Evolutionary conservation across 2,888 invertebrate species (phyloP).

Genomic region (Apamea crenata): DNA sequence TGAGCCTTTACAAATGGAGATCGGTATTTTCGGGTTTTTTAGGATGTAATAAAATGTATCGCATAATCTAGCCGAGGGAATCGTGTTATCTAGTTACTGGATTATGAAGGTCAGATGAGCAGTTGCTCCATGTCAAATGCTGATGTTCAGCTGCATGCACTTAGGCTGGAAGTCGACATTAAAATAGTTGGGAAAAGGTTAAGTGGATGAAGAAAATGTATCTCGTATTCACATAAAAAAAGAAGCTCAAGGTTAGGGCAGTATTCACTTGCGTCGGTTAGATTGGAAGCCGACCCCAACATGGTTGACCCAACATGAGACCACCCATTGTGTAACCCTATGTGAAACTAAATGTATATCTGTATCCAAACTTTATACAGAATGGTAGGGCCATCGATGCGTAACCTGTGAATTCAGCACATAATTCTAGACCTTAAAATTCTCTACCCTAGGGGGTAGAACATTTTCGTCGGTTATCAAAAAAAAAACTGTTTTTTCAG

Average conservation of each 20-base stretch:
- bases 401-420: too few species aligned
- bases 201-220: too few species aligned
- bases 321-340: not conserved
- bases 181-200: not conserved
- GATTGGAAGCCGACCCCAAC: not conserved
- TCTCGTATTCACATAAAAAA: too few species aligned
- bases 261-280: not conserved
- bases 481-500: too few species aligned
- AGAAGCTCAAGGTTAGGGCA: too few species aligned
- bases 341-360: not conserved
- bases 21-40: conserved; percentile 40
- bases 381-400: too few species aligned
- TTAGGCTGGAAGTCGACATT: not conserved
- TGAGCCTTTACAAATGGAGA: conserved; percentile 53
- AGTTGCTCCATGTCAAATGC: not conserved
- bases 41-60: conserved; percentile 13
- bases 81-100: not conserved
- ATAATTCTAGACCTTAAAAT: too few species aligned
- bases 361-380: too few species aligned
- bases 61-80: too few species aligned
- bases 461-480: too few species aligned
- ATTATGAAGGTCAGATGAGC: too few species aligned
- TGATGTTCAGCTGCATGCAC: not conserved
- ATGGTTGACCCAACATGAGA: not conserved
- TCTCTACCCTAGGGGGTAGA: too few species aligned